Conservation (phyloP, 2,113 vertebrate genomes). For the Motacilla alba region DNA sequence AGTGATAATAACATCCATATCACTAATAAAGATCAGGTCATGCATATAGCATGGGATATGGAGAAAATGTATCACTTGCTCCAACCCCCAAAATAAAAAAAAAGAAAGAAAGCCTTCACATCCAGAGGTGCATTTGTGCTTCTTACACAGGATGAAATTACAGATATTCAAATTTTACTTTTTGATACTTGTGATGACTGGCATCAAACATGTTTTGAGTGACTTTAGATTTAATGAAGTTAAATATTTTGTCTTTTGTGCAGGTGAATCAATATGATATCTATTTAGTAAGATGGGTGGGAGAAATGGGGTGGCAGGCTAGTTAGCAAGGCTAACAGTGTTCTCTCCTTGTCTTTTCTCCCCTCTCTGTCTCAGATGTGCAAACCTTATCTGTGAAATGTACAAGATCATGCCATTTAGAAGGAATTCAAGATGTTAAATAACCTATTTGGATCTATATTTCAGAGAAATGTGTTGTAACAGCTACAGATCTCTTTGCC, state of each 20-base stretch:
- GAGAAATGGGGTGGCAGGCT: neutral
- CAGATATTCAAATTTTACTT: neutral
- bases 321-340: neutral
- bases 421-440: neutral
- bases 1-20: neutral
- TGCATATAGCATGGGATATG: no score
- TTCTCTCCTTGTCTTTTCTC: neutral
- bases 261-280: neutral
- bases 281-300: fast-evolving
- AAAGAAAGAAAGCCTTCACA: neutral
- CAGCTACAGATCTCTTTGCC: neutral
- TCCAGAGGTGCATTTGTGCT: neutral
- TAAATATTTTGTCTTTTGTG: neutral
- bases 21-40: neutral
- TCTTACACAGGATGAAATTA: neutral
- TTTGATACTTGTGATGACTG: neutral
- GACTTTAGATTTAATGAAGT: neutral
- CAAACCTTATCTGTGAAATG: neutral
- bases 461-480: neutral
- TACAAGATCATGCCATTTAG: neutral
- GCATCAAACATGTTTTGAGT: neutral
- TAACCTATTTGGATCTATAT: neutral
- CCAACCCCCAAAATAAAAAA: neutral
- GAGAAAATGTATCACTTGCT: neutral
- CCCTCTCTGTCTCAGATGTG: neutral